A percentile compares a stretch with the other conserved stretches of the same genome.
These are phyloP conservation scores for Psittacula derbiana DNA, from an alignment of 2,797 vertebrate species.

Conservation along the genomic window DNA sequence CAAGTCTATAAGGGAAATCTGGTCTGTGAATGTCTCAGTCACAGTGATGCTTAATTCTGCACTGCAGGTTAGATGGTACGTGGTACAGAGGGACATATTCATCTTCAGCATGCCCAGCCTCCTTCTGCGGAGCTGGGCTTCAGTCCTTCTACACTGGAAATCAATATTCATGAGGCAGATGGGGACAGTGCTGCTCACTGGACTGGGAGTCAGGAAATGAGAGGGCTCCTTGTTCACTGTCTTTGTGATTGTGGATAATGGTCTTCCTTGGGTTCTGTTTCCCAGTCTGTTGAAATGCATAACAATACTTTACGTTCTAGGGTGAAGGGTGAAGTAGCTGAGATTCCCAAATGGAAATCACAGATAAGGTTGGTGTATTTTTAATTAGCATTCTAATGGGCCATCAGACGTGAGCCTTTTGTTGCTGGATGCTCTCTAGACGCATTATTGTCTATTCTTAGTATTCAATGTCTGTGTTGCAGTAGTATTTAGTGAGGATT, in stretches of 20 bases:
- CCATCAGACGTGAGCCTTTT: background rate
- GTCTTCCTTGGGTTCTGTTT: background rate
- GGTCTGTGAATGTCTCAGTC: background rate
- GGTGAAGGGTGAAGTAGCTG: background rate
- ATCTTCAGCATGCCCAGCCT: background rate
- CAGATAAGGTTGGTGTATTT: background rate
- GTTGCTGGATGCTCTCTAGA: background rate
- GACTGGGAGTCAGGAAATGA: background rate
- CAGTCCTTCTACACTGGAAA: background rate
- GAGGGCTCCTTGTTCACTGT: background rate
- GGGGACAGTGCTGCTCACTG: background rate
- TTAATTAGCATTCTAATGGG: background rate
- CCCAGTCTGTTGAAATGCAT: background rate
- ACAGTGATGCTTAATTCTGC: background rate
- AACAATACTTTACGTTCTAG: background rate
- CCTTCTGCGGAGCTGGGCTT: background rate
- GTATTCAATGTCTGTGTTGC: background rate
- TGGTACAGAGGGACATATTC: background rate
- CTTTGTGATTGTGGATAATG: background rate
- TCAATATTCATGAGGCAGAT: background rate
- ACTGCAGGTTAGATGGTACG: background rate
- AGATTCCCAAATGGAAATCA: background rate
- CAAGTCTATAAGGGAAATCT: background rate
- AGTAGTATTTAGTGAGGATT: background rate
- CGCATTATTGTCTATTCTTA: background rate